Percentiles rank a stretch among this genome's conserved stretches.
Conservation (phyloP, 2,888 invertebrate genomes). For the Panopea generosa region DNA sequence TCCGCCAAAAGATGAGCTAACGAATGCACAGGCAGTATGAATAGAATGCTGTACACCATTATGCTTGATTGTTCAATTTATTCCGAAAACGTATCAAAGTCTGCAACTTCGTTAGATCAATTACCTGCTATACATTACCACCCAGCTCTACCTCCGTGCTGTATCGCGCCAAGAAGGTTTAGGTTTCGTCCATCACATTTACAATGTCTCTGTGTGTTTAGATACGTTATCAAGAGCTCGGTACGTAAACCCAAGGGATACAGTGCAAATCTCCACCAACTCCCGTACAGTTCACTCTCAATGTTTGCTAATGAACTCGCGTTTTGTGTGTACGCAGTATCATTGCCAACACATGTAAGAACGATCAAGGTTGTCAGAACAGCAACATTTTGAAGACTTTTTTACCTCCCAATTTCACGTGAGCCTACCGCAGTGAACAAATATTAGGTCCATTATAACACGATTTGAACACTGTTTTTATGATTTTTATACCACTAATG, state of each 20-base stretch:
- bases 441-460: constrained; percentile 58
- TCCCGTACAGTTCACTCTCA: constrained; percentile 23
- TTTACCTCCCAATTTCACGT: constrained; percentile 35
- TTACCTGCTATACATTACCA: no score
- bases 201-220: constrained; percentile 20
- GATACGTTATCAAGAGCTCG: constrained; percentile 48
- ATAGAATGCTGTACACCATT: no score
- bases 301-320: constrained; percentile 48
- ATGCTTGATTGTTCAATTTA: no score
- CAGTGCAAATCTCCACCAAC: constrained; percentile 20
- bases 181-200: constrained; percentile 19
- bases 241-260: constrained; percentile 34
- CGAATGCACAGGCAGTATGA: no score
- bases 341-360: constrained; percentile 44
- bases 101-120: no score
- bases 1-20: no score
- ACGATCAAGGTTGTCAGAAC: constrained; percentile 34
- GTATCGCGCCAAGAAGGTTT: constrained; percentile 15
- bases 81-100: no score
- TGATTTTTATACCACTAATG: constrained; percentile 54
- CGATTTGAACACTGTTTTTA: constrained; percentile 44
- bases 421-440: constrained; percentile 57
- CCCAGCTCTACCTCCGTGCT: constrained; percentile 22
- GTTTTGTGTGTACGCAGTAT: constrained; percentile 43
- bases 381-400: constrained; percentile 31